Evolutionary conservation across 2,888 invertebrate genomes (phyloP).

Genomic region (Drosophila austrosaltans): DNA sequence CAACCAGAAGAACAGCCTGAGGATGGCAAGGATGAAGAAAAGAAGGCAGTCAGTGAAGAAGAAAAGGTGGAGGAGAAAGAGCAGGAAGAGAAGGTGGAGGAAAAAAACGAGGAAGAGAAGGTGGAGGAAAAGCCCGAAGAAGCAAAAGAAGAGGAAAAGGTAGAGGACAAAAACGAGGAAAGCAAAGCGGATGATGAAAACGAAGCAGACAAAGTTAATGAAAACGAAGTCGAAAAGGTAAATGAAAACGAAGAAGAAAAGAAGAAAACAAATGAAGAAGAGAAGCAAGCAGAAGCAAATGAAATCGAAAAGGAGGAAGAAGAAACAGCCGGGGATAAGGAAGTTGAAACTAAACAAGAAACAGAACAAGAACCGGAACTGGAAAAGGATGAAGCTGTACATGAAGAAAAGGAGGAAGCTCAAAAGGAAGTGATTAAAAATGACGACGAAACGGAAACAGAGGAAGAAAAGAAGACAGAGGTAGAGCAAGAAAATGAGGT

Average conservation of each 20-base stretch:
- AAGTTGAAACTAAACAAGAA: conserved; percentile 33
- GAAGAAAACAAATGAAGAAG: neutral
- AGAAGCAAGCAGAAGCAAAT: conserved; percentile 10
- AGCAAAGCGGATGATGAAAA: neutral
- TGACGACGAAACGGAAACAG: conserved; percentile 12
- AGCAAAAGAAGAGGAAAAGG: conserved; percentile 21
- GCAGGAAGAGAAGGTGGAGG: neutral
- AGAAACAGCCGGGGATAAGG: neutral
- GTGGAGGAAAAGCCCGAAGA: conserved; percentile 10
- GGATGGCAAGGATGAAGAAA: conserved; percentile 12
- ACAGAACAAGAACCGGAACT: conserved; percentile 29
- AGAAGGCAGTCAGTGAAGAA: conserved; percentile 18
- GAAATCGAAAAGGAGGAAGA: neutral
- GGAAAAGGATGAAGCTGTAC: conserved; percentile 16
- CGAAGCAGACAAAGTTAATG: neutral
- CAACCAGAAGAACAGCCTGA: conserved; percentile 51
- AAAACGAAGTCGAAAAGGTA: neutral
- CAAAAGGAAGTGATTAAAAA: neutral
- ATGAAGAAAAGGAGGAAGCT: neutral
- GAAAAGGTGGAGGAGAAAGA: conserved; percentile 20
- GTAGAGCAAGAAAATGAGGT: conserved; percentile 6
- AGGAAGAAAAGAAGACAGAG: conserved; percentile 10
- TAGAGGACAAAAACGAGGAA: conserved; percentile 8
- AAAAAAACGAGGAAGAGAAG: conserved; percentile 6
- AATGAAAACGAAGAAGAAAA: no score